phyloP scores from a whole-genome alignment of 2,888 invertebrate genomes.

The Zele albiditarsus region DNA sequence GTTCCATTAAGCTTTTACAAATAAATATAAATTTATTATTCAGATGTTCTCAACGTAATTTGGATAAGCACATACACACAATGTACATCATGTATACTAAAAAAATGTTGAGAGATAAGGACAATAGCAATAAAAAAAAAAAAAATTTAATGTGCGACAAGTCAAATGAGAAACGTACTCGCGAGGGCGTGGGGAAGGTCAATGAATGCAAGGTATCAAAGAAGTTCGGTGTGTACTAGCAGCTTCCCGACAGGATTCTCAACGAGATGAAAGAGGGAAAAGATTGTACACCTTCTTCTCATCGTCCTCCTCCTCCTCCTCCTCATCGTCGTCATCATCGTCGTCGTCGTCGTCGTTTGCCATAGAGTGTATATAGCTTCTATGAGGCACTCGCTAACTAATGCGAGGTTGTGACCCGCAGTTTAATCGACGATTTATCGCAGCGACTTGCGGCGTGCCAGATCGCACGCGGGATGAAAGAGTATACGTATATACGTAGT shows the following conservation, averaged over 20 bases:
- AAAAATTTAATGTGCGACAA: background rate
- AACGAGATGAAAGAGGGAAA: constrained; percentile 4
- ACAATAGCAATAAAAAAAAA: constrained; percentile 11
- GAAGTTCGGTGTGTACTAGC: constrained; percentile 38
- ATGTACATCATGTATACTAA: too few relatives aligned
- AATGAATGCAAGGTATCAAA: constrained; percentile 28
- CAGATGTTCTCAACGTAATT: too few relatives aligned
- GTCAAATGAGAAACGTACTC: constrained; percentile 27
- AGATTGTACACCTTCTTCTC: background rate
- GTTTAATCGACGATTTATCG: constrained; percentile 63
- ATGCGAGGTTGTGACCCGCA: constrained; percentile 58
- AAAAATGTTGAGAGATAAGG: constrained; percentile 14
- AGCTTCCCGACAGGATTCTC: constrained; percentile 48
- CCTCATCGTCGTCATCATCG: constrained; percentile 25
- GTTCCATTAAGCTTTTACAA: too few relatives aligned
- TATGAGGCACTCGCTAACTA: constrained; percentile 54
- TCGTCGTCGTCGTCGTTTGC: constrained; percentile 27
- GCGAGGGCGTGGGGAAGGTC: constrained; percentile 53
- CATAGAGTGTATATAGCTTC: constrained; percentile 43
- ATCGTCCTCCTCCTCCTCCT: background rate
- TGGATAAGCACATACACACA: too few relatives aligned
- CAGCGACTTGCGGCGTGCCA: constrained; percentile 48
- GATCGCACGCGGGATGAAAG: constrained; percentile 24
- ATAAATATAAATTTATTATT: too few relatives aligned
- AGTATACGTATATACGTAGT: background rate